Conservation (phyloP, 2,888 invertebrate species). For the Pheosia tremula region DNA sequence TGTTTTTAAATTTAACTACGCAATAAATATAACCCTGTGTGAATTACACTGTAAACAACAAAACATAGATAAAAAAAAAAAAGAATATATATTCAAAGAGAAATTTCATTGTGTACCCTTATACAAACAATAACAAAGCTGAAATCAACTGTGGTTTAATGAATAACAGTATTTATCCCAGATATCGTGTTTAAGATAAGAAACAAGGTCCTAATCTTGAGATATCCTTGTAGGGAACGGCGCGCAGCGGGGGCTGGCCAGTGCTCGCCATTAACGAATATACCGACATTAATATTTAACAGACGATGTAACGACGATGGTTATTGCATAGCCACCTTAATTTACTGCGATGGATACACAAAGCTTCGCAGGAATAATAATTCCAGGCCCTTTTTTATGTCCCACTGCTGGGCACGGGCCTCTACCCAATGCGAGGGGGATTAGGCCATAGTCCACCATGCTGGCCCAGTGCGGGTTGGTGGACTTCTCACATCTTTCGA, state of each 20-base stretch:
- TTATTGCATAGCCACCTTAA: slow-evolving; percentile 7
- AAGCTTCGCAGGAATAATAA: not conserved
- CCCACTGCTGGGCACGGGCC: too few relatives aligned
- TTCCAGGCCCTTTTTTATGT: too few relatives aligned
- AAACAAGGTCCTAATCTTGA: slow-evolving; percentile 56
- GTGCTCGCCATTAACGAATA: slow-evolving; percentile 51
- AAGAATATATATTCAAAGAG: too few relatives aligned
- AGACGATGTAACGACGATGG: slow-evolving; percentile 36
- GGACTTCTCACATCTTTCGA: too few relatives aligned
- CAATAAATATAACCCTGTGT: too few relatives aligned
- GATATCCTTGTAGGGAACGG: slow-evolving; percentile 60
- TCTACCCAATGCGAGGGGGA: too few relatives aligned
- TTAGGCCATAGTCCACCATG: too few relatives aligned
- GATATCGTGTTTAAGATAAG: slow-evolving; percentile 47
- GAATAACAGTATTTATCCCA: slow-evolving; percentile 41
- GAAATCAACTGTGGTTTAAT: slow-evolving; percentile 30
- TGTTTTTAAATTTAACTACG: too few relatives aligned
- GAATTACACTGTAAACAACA: too few relatives aligned
- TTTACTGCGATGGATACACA: not conserved
- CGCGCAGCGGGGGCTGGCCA: slow-evolving; percentile 46
- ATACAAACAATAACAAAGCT: slow-evolving; percentile 20
- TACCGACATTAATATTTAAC: slow-evolving; percentile 59
- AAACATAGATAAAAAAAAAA: too few relatives aligned
- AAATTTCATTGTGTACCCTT: slow-evolving; percentile 5
- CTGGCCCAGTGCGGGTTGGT: too few relatives aligned